Conservation (phyloP, 2,797 vertebrate genomes). For the Trichosurus vulpecula region DNA sequence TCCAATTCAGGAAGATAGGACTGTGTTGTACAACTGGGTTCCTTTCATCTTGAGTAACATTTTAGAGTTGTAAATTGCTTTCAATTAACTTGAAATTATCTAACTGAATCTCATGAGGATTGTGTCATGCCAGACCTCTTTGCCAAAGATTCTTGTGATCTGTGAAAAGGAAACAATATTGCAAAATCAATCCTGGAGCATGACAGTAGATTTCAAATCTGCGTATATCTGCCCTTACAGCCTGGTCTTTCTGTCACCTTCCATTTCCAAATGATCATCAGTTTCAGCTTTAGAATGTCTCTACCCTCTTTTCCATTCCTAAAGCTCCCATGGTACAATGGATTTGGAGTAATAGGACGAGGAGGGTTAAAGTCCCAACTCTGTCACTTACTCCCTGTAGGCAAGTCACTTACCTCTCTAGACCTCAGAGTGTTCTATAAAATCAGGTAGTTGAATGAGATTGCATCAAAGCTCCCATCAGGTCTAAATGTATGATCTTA, state of each 20-base stretch:
- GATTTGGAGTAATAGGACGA: background rate
- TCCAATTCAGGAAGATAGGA: background rate
- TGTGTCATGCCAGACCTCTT: slow-evolving; percentile 37
- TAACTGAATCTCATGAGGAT: slow-evolving; percentile 37
- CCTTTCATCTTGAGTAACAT: slow-evolving; percentile 40
- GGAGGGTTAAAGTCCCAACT: background rate
- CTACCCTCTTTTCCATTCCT: background rate
- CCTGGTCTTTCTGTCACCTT: background rate
- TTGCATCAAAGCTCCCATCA: background rate
- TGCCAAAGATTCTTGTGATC: slow-evolving; percentile 47
- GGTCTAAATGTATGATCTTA: background rate
- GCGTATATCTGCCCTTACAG: background rate
- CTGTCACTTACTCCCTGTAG: background rate
- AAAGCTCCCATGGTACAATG: background rate
- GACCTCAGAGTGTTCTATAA: background rate
- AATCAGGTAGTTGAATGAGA: background rate
- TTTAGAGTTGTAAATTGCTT: slow-evolving; percentile 40
- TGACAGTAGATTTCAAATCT: background rate
- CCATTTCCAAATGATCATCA: background rate
- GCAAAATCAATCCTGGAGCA: slow-evolving; percentile 13
- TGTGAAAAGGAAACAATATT: background rate
- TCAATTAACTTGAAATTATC: slow-evolving; percentile 56
- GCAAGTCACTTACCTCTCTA: background rate
- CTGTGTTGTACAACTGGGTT: background rate
- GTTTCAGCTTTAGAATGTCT: background rate